Conservation (phyloP, 2,888 invertebrate species). For the Thelaira solivaga region DNA sequence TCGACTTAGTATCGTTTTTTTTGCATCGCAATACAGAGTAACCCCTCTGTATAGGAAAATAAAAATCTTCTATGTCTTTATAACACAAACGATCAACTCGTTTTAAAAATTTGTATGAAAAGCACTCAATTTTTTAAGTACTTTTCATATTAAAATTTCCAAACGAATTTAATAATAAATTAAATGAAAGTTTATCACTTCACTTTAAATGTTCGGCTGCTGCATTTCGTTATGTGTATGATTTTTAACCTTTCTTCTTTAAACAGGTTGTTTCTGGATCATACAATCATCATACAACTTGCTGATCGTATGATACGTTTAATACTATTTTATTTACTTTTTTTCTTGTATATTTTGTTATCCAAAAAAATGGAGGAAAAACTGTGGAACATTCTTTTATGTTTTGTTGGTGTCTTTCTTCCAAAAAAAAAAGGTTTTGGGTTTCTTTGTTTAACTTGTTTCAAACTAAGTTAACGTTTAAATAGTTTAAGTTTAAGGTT, state of each 20-base stretch:
- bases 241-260: conserved; percentile 26
- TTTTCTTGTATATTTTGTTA: too few species aligned
- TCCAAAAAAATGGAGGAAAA: conserved; percentile 31
- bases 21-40: too few species aligned
- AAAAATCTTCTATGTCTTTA: too few species aligned
- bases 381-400: conserved; percentile 35
- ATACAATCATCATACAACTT: conserved; percentile 8
- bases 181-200: too few species aligned
- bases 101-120: too few species aligned
- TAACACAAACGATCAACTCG: too few species aligned
- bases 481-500: conserved; percentile 25
- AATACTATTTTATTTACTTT: conserved; percentile 22
- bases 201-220: neutral
- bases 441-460: conserved; percentile 43
- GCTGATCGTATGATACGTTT: conserved; percentile 31
- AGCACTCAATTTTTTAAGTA: too few species aligned
- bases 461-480: conserved; percentile 6
- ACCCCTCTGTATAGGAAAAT: too few species aligned
- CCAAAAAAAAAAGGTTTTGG: conserved; percentile 50
- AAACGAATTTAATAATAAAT: too few species aligned
- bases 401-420: conserved; percentile 33
- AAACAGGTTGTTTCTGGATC: conserved; percentile 58
- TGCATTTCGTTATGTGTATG: conserved; percentile 24
- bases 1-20: too few species aligned
- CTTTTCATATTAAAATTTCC: too few species aligned